A percentile compares a stretch with the other conserved stretches of the same genome.
Evolutionary conservation across 2,113 vertebrate genomes (phyloP).

Genomic region (Cynocephalus volans): DNA sequence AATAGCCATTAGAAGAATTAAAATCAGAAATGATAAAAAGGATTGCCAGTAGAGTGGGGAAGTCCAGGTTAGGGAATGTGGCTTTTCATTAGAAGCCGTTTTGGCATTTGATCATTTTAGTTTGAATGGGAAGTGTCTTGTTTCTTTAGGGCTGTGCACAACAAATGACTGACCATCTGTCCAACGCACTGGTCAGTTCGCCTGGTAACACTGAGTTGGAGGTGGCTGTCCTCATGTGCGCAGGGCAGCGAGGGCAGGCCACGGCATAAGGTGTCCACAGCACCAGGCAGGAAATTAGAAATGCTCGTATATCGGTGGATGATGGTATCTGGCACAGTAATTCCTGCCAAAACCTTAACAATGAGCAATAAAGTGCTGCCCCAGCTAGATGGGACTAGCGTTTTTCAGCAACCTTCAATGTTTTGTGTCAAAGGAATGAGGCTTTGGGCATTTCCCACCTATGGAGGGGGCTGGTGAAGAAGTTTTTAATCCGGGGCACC

Average conservation of each 20-base stretch:
- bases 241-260: background rate
- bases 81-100: background rate
- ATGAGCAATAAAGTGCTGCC: background rate
- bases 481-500: fast-evolving
- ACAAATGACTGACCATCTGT: background rate
- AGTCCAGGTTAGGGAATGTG: background rate
- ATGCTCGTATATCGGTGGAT: too few species aligned
- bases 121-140: background rate
- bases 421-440: background rate
- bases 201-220: background rate
- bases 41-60: background rate
- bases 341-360: background rate
- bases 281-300: background rate
- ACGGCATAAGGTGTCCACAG: background rate
- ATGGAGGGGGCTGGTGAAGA: background rate
- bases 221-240: background rate
- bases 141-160: background rate
- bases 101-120: background rate
- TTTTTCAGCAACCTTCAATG: background rate
- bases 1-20: background rate
- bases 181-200: background rate
- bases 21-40: background rate
- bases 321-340: background rate
- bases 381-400: background rate
- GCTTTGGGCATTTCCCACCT: background rate